Evolutionary conservation across 1,140 invertebrate genomes (phyloP), one percentile per base, ranked within the genome.

Genomic region (Aphaenogaster floridana): DNA sequence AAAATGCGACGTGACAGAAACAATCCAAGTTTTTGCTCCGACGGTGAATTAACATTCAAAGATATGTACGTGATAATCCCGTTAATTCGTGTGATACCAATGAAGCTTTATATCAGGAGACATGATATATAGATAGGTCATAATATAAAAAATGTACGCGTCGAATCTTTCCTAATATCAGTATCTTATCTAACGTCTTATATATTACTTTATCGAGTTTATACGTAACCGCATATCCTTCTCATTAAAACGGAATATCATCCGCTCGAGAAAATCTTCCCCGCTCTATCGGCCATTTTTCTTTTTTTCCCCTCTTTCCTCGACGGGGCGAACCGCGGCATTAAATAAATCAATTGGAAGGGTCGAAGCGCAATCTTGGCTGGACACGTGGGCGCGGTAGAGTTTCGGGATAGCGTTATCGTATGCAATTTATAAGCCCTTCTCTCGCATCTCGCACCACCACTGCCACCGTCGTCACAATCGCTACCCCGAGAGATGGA

Each of bases 371-470:
- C 88, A 93, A 94, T 94, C 93, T 94, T 94, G 88, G 87, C 92
- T 66, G 90, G 88, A 92, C 93, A 92, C 88, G 87, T 90, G 91
- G 90, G 74, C 83, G 81, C 83, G 81, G 81, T 63, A 57, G 34
- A 79, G 77, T 64, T 68, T 87, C 68, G 21, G 89, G 50, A 77
- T 61, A 54, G 91, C 91, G 93, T 92, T 93, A 93, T 94, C 93
- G 93, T 94, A 94, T 94, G 94, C 93, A 94, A 94, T 95, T 95
- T 93, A 94, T 94, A 93, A 93, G 91, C 92, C 89, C 93, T 91
- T 91, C 92, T 91, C 91, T 92, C 89, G 88, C 90, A 93, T 92
- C 91, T 91, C 90, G 88, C 54, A 76, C 71, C 81, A 88, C 77
- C 84, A 88, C 86, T 81, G 91, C 84, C 86, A 87, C 81, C 86